Conservation (phyloP, 2,113 vertebrate species). For the Rhineura floridana region DNA sequence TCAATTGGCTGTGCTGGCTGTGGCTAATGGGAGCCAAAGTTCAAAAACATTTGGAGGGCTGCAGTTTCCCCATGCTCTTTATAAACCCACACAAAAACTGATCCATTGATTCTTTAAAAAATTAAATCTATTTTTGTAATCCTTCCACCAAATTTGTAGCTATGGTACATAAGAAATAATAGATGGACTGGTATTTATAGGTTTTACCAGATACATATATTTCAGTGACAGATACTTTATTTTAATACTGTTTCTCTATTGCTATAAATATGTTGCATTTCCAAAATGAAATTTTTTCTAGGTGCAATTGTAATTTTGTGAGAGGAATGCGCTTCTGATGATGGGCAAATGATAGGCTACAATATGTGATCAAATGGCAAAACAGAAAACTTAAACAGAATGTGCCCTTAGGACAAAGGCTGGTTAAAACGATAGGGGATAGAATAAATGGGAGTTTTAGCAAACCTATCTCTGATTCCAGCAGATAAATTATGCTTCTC, state of each 20-base stretch:
- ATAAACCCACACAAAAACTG: not conserved
- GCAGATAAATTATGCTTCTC: constrained; percentile 89
- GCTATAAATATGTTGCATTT: constrained; percentile 73
- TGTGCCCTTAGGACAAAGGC: constrained; percentile 82
- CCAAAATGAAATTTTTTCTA: constrained; percentile 71
- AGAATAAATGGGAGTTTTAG: constrained; percentile 87
- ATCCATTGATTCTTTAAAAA: not conserved
- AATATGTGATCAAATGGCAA: constrained; percentile 79
- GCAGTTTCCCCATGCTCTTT: not conserved
- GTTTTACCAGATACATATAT: constrained; percentile 41
- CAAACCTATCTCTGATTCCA: constrained; percentile 88
- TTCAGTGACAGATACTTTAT: constrained; percentile 65
- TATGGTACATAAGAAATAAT: constrained; percentile 5
- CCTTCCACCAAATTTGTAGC: not conserved
- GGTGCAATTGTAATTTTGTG: constrained; percentile 72
- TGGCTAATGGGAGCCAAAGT: not conserved
- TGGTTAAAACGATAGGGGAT: constrained; percentile 78
- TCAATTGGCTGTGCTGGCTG: no score
- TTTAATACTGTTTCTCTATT: constrained; percentile 70
- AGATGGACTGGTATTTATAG: constrained; percentile 2
- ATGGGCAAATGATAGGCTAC: constrained; percentile 78
- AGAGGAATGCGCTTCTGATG: constrained; percentile 72
- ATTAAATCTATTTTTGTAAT: not conserved
- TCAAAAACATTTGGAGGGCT: not conserved
- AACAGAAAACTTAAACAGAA: constrained; percentile 75